These are phyloP conservation scores for Drosophila flavopinicola DNA, from an alignment of 2,888 invertebrate species.

Conservation along the genomic window DNA sequence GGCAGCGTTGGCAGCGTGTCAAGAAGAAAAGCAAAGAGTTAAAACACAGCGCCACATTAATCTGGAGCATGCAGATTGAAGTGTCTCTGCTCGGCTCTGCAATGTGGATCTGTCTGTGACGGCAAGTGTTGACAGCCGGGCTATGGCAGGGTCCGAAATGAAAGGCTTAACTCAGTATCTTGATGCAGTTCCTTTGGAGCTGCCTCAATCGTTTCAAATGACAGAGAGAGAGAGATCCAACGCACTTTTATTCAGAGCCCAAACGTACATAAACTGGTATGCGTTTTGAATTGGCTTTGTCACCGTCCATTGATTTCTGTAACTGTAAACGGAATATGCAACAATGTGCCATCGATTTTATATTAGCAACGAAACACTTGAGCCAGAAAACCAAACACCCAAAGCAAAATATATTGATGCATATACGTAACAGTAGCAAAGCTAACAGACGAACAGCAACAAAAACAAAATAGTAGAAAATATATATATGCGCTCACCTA, in stretches of 20 bases:
- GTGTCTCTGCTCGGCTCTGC: slow-evolving; percentile 57
- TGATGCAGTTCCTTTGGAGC: slow-evolving; percentile 16
- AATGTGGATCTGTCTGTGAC: slow-evolving; percentile 14
- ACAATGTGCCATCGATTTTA: slow-evolving; percentile 73
- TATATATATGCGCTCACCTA: slow-evolving; percentile 11
- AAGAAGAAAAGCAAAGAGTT: slow-evolving; percentile 47
- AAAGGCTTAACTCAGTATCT: slow-evolving; percentile 20
- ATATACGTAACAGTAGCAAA: slow-evolving; percentile 39
- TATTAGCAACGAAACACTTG: slow-evolving; percentile 64
- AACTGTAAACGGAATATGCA: slow-evolving; percentile 50
- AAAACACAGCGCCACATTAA: slow-evolving; percentile 68
- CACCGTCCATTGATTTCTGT: slow-evolving; percentile 44
- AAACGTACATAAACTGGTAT: slow-evolving; percentile 9
- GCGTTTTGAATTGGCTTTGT: slow-evolving; percentile 9
- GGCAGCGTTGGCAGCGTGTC: slow-evolving; percentile 34
- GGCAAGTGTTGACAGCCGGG: slow-evolving; percentile 5
- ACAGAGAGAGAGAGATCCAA: neutral
- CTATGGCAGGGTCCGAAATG: slow-evolving; percentile 8
- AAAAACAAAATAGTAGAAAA: slow-evolving; percentile 18
- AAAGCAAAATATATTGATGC: slow-evolving; percentile 25
- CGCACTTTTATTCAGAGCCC: slow-evolving; percentile 1
- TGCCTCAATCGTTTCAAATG: slow-evolving; percentile 7
- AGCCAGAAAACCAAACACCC: slow-evolving; percentile 49
- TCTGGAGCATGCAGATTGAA: slow-evolving; percentile 77
- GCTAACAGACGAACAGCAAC: slow-evolving; percentile 17